Base-by-base conservation (phyloP, 30 jellyfish, hydroid and myxozoan species). In the Pelagia noctiluca region DNA sequence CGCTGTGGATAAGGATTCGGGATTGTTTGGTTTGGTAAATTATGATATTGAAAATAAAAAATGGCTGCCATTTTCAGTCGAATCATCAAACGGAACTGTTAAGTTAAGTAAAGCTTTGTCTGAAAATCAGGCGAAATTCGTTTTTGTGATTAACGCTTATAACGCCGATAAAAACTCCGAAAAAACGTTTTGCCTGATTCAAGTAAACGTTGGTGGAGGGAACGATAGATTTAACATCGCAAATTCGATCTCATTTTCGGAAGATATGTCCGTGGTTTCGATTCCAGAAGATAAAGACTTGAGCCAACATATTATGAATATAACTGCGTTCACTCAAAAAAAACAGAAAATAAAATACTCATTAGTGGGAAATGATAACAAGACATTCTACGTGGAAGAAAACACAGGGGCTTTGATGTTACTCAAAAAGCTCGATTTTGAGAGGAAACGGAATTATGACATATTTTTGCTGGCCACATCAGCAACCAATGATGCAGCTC, bases 1-100 rank as follows among this genome's bases (percentile, higher is more conserved):
- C 0, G 97, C 98, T 11, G 11, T 70, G 1, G 97, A 92, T 60
- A 62, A 42, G 1, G 98, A 92, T 38, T 2, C 91, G 31, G 80
- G 85, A 22, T 16, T 67, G 1, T 38, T 66, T 71, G 90, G 92
- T 21, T 75, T 57, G 5, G 69, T 86, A 2, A 70, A n/a, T n/a
- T 86, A 86, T 36, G 35, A 50, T 0, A 38, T 86, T 67, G 83
- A 46, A 12, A 62, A 35, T 30, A 48, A 19, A 0, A 31, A 34
- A 3, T 42, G 28, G 35, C 38, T 67, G 22, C 88, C 96, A 0
- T 86, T 86, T 49, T 0, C 61, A 4, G 76, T 86, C 31, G 89
- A 84, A 32, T 34, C 32, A 61, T 24, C 26, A 36, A 71, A 50
- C 23, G 96, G 96, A 26, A 25, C 62, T 3, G 34, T 86, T 0